Conservation (phyloP, 1,140 invertebrate species). For the Saccostrea echinata region DNA sequence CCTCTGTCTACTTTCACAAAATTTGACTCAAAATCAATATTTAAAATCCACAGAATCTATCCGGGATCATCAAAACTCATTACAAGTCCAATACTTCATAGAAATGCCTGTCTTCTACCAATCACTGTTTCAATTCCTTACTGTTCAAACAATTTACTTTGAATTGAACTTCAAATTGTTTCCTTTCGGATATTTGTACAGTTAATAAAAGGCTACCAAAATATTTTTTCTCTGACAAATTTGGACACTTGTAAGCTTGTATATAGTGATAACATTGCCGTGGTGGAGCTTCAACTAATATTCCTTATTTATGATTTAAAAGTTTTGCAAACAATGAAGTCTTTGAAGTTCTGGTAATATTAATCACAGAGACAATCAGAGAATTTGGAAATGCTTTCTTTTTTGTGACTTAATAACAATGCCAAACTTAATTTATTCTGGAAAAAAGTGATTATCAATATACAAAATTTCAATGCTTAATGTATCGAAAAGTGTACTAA, state of each 20-base stretch:
- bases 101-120: neutral
- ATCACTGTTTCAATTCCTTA: slow-evolving; percentile 13
- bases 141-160: slow-evolving; percentile 18
- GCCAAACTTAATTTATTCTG: neutral
- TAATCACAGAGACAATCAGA: neutral
- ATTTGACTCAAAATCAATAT: slow-evolving; percentile 15
- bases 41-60: neutral
- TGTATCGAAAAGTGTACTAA: no score
- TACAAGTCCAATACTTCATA: neutral
- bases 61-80: neutral
- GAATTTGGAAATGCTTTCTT: neutral
- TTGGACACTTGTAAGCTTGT: neutral
- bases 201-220: slow-evolving; percentile 8
- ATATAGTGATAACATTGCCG: neutral
- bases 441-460: neutral
- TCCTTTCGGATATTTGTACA: slow-evolving; percentile 27
- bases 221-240: slow-evolving; percentile 24
- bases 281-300: neutral
- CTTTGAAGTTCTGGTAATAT: neutral
- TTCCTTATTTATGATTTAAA: neutral
- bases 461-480: no score
- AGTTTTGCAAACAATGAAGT: neutral
- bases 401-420: neutral
- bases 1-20: neutral
- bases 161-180: neutral